A percentile compares a stretch with the other conserved stretches of the same genome.
These are phyloP conservation scores for Papilio polyxenes DNA, from an alignment of 1,140 invertebrate species.

Conservation along the genomic window DNA sequence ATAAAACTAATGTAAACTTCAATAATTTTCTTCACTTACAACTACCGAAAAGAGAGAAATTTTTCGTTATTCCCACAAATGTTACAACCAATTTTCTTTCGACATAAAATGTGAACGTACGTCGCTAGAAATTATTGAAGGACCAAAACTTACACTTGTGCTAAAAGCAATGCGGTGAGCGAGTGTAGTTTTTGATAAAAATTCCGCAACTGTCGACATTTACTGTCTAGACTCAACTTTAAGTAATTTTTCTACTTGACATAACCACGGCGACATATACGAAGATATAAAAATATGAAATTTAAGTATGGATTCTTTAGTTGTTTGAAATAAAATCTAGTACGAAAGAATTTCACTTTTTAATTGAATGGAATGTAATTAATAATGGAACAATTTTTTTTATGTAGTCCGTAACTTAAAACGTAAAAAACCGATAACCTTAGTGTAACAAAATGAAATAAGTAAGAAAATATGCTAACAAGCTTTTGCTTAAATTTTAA, in stretches of 20 bases:
- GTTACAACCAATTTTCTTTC: slow-evolving; percentile 26
- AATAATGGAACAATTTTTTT: neutral
- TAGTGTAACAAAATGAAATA: neutral
- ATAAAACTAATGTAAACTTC: neutral
- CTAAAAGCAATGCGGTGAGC: slow-evolving; percentile 31
- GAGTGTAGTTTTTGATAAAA: slow-evolving; percentile 35
- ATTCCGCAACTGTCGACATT: slow-evolving; percentile 19
- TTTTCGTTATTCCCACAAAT: slow-evolving; percentile 16
- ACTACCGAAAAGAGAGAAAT: neutral
- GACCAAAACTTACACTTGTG: slow-evolving; percentile 28
- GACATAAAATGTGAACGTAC: slow-evolving; percentile 23
- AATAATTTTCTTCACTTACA: neutral
- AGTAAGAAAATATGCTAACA: neutral
- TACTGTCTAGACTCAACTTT: slow-evolving; percentile 26
- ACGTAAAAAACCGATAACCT: neutral
- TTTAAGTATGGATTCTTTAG: neutral
- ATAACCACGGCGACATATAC: neutral
- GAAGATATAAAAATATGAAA: slow-evolving; percentile 1
- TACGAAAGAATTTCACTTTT: neutral
- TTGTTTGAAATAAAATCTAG: neutral
- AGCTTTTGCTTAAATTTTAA: neutral
- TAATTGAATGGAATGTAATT: no score
- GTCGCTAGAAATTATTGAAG: slow-evolving; percentile 24
- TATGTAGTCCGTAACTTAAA: neutral
- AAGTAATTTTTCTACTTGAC: slow-evolving; percentile 32